These are phyloP conservation scores for Glyptemys insculpta DNA, from an alignment of 2,797 vertebrate genomes.

Conservation along the genomic window DNA sequence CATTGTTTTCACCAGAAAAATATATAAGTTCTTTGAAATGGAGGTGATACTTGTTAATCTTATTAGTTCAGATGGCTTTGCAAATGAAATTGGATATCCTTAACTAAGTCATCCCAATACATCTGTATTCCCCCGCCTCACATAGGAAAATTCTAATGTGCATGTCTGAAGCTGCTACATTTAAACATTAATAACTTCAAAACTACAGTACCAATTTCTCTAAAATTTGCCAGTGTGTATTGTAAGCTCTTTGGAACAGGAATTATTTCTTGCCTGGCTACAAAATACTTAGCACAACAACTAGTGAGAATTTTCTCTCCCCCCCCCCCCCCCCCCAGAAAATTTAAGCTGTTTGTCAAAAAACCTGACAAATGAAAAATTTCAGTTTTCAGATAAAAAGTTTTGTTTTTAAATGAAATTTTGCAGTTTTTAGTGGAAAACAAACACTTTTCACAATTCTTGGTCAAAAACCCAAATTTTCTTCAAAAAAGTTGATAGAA, in stretches of 20 bases:
- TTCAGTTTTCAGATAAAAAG: constrained; percentile 24
- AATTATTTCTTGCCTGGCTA: constrained; percentile 40
- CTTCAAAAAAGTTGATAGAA: constrained; percentile 29
- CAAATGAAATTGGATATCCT: constrained; percentile 59
- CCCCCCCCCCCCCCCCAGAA: neutral
- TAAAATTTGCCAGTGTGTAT: constrained; percentile 55
- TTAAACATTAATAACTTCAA: constrained; percentile 55
- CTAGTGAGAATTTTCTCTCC: constrained; percentile 53
- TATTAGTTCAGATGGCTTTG: constrained; percentile 56
- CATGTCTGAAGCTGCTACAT: constrained; percentile 50
- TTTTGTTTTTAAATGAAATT: constrained; percentile 32
- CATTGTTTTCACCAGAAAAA: constrained; percentile 57
- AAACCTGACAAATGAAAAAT: constrained; percentile 17
- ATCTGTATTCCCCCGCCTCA: constrained; percentile 17
- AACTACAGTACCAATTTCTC: constrained; percentile 55
- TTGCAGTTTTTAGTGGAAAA: neutral
- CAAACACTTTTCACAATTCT: constrained; percentile 49
- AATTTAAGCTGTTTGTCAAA: constrained; percentile 53
- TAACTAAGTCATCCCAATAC: constrained; percentile 54
- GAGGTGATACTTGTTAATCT: neutral
- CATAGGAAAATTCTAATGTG: constrained; percentile 41
- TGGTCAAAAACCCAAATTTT: constrained; percentile 29
- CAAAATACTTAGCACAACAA: constrained; percentile 59
- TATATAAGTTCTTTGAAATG: neutral
- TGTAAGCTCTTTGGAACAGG: constrained; percentile 39